phyloP scores from a whole-genome alignment of 2,113 vertebrate species.

The Nipponia nippon region DNA sequence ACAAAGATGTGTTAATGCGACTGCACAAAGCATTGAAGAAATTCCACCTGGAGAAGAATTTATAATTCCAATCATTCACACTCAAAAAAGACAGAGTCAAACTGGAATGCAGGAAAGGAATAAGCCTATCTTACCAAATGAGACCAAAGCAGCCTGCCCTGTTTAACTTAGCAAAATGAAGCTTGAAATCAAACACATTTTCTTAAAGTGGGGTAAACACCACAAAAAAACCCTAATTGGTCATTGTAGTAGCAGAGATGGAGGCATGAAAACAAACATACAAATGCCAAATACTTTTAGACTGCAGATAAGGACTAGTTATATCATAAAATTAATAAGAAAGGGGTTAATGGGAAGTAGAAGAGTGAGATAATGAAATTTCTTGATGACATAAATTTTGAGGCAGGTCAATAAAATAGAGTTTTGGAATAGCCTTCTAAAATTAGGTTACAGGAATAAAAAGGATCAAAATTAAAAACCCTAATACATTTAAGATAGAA shows the following conservation, averaged over 20 bases:
- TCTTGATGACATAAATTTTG: not conserved
- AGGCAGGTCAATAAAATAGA: not conserved
- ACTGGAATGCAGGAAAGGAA: not conserved
- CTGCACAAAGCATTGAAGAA: not conserved
- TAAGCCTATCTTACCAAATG: not conserved
- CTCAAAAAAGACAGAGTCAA: not conserved
- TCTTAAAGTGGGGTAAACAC: not conserved
- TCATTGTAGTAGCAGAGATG: not conserved
- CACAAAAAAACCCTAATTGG: rapidly evolving
- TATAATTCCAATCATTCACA: not conserved
- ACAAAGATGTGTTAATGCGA: not conserved
- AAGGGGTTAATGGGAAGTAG: not conserved
- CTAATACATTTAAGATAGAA: not conserved
- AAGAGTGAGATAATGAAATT: not conserved
- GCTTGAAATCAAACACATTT: not conserved
- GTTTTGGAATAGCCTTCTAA: not conserved
- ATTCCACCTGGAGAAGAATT: not conserved
- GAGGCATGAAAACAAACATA: not conserved
- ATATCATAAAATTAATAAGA: not conserved
- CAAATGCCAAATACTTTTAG: not conserved
- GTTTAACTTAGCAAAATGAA: not conserved
- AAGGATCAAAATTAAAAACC: not conserved
- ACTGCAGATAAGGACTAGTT: not conserved
- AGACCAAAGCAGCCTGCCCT: not conserved
- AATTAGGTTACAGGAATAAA: not conserved